A percentile compares a stretch with the other conserved stretches of the same genome.
Conservation (phyloP, 2,113 vertebrate genomes). For the Felis catus region DNA sequence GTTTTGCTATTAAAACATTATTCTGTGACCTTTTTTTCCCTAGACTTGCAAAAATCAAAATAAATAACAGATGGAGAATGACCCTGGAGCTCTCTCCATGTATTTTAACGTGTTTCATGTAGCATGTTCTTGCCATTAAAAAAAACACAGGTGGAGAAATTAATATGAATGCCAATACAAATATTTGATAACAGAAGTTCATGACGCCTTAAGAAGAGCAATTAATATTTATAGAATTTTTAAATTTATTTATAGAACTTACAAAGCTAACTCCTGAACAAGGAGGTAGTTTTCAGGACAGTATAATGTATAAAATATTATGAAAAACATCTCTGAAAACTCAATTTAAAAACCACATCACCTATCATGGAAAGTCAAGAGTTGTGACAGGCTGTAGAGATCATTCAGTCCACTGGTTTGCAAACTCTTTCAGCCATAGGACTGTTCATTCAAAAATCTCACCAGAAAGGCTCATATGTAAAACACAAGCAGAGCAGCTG, state of each 20-base stretch:
- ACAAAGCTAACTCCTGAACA: constrained; percentile 17
- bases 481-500: background rate
- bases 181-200: constrained; percentile 74
- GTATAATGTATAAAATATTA: background rate
- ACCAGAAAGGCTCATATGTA: background rate
- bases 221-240: constrained; percentile 50
- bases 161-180: constrained; percentile 73
- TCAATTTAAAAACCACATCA: background rate
- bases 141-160: constrained; percentile 74
- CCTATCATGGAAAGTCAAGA: background rate
- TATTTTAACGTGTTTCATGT: constrained; percentile 66
- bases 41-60: constrained; percentile 73
- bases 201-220: constrained; percentile 42
- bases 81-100: constrained; percentile 59
- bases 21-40: constrained; percentile 48
- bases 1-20: constrained; percentile 50
- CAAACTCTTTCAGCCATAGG: background rate
- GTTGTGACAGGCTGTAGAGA: background rate
- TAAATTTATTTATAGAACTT: background rate
- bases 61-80: constrained; percentile 73
- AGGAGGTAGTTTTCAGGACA: constrained; percentile 46
- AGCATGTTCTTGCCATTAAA: constrained; percentile 50
- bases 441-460: background rate
- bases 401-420: background rate
- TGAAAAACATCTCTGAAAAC: background rate